Evolutionary conservation across 2,888 invertebrate genomes (phyloP).

Genomic region (Odontocerum albicorne): DNA sequence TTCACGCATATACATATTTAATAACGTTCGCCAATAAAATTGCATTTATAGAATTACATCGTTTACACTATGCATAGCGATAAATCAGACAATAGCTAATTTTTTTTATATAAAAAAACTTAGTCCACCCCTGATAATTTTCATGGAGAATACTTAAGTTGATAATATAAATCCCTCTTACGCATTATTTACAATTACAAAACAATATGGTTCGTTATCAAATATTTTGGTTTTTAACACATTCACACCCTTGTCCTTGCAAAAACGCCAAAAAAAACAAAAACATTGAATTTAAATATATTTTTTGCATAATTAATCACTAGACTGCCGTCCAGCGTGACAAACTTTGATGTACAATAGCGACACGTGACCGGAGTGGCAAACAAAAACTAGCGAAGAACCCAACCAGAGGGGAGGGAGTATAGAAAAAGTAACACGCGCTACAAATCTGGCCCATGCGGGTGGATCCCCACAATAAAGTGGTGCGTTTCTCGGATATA

Average conservation of each 20-base stretch:
- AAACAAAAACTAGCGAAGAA: conserved; percentile 21
- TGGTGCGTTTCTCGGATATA: conserved; percentile 5
- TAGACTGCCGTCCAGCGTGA: conserved; percentile 33
- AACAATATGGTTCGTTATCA: conserved; percentile 12
- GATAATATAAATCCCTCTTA: no score
- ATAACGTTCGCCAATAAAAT: no score
- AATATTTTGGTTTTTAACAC: conserved; percentile 12
- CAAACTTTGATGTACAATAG: conserved; percentile 28
- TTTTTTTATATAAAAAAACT: no score
- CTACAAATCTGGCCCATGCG: conserved; percentile 20
- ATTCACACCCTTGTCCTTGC: conserved; percentile 20
- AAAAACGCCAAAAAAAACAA: conserved; percentile 19
- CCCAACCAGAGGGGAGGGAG: conserved; percentile 16
- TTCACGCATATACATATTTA: no score
- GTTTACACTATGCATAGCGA: no score
- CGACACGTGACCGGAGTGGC: conserved; percentile 34
- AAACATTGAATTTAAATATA: conserved; percentile 17
- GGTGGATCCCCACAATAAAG: conserved; percentile 27
- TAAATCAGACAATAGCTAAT: no score
- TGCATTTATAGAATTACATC: no score
- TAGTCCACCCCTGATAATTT: no score
- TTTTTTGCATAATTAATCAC: conserved; percentile 34
- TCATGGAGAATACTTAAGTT: no score
- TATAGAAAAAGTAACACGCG: conserved; percentile 8
- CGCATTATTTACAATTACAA: no score